A percentile compares a stretch with the other conserved stretches of the same genome.
Conservation (phyloP, 2,113 vertebrate species). For the Perccottus glenii region DNA sequence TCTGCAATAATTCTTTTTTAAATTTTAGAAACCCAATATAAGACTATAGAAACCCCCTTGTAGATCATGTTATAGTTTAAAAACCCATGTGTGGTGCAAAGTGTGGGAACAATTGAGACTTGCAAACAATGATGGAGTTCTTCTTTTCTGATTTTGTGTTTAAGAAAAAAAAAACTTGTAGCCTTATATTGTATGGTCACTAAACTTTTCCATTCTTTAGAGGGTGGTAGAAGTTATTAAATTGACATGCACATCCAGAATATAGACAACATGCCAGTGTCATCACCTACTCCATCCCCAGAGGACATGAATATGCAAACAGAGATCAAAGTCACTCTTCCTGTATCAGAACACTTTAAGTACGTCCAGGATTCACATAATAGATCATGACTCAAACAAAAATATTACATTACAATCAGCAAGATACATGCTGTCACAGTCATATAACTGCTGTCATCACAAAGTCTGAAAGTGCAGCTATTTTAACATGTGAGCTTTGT, state of each 20-base stretch:
- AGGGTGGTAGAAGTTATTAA: too few relatives aligned
- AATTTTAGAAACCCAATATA: too few relatives aligned
- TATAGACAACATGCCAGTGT: slow-evolving; percentile 3
- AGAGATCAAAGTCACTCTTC: slow-evolving; percentile 8
- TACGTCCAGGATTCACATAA: background rate
- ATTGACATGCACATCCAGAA: background rate
- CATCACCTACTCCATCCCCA: slow-evolving; percentile 3
- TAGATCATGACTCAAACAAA: background rate
- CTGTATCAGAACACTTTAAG: background rate
- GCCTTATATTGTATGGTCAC: too few relatives aligned
- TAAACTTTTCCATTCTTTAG: too few relatives aligned
- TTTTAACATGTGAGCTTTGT: slow-evolving; percentile 55
- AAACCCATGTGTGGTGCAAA: too few relatives aligned
- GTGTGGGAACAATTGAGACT: too few relatives aligned
- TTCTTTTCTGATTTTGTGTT: too few relatives aligned
- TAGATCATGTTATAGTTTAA: too few relatives aligned
- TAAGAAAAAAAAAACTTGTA: too few relatives aligned
- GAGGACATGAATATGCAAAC: slow-evolving; percentile 6
- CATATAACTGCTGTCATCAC: background rate
- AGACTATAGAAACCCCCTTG: too few relatives aligned
- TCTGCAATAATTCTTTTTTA: too few relatives aligned
- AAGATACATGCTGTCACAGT: background rate
- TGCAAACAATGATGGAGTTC: too few relatives aligned
- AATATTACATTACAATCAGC: background rate
- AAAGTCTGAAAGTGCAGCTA: slow-evolving; percentile 18